Evolutionary conservation across 2,797 vertebrate genomes (phyloP).

Genomic region (Gephyroberyx darwinii): DNA sequence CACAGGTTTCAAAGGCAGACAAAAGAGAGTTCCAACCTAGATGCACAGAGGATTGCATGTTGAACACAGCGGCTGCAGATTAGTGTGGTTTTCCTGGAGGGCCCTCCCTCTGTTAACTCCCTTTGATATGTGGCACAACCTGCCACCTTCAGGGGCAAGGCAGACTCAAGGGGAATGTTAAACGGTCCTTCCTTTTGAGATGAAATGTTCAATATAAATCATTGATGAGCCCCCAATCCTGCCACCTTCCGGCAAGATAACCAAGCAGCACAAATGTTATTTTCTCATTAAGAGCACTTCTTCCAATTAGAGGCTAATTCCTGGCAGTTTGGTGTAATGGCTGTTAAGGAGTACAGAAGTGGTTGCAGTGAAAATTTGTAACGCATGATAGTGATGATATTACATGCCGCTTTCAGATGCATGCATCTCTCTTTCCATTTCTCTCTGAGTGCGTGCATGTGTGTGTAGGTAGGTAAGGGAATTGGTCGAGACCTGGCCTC

Average conservation of each 20-base stretch:
- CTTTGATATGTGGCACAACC: constrained; percentile 82
- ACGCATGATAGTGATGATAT: not conserved
- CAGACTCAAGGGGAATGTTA: constrained; percentile 80
- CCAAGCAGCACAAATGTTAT: constrained; percentile 68
- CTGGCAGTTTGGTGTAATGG: constrained; percentile 41
- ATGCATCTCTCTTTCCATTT: not conserved
- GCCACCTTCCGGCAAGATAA: constrained; percentile 65
- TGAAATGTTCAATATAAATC: constrained; percentile 81
- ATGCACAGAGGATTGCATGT: constrained; percentile 63
- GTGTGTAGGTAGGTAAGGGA: constrained; percentile 4
- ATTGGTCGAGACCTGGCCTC: not conserved
- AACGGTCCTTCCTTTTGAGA: constrained; percentile 80
- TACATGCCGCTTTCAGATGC: not conserved
- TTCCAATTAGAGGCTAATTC: constrained; percentile 69
- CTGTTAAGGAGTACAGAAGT: not conserved
- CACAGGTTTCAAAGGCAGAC: constrained; percentile 64
- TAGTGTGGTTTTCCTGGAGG: constrained; percentile 63
- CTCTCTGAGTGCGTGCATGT: constrained; percentile 16
- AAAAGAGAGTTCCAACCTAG: constrained; percentile 59
- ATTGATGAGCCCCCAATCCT: constrained; percentile 72
- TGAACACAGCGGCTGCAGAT: constrained; percentile 68
- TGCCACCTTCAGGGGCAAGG: constrained; percentile 70
- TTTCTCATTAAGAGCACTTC: constrained; percentile 66
- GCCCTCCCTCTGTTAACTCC: constrained; percentile 63
- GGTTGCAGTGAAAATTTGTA: not conserved